Conservation (phyloP, 2,113 vertebrate genomes). For the Acrocephalus arundinaceus region DNA sequence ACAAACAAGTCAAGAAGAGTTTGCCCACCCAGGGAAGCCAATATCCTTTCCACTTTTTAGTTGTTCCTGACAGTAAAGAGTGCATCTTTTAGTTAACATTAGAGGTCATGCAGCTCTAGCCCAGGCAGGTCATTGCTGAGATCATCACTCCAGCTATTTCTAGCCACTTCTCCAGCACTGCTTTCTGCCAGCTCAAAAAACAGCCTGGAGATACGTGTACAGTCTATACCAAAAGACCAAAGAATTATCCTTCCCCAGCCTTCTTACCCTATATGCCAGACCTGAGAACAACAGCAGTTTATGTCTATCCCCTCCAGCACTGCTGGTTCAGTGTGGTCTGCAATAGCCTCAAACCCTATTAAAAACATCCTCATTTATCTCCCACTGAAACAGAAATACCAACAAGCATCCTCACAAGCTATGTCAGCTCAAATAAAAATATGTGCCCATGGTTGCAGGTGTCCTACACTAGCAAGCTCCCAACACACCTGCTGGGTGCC, state of each 20-base stretch:
- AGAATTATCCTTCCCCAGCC: not conserved
- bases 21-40: not conserved
- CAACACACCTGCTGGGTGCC: not conserved
- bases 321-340: not conserved
- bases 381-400: not conserved
- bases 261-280: not conserved
- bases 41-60: not conserved
- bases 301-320: not conserved
- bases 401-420: not conserved
- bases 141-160: constrained; percentile 61
- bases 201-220: not conserved
- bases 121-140: constrained; percentile 67
- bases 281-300: not conserved
- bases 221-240: not conserved
- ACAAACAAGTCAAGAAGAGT: not conserved
- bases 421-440: not conserved
- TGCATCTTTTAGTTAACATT: not conserved
- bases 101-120: constrained; percentile 79
- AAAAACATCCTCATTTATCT: not conserved
- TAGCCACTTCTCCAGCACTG: constrained; percentile 48
- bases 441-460: not conserved
- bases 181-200: constrained; percentile 49
- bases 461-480: not conserved
- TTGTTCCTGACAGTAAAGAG: not conserved
- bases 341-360: not conserved